phyloP scores from a whole-genome alignment of 1,140 invertebrate genomes.

The Drosophila chauvacae region DNA sequence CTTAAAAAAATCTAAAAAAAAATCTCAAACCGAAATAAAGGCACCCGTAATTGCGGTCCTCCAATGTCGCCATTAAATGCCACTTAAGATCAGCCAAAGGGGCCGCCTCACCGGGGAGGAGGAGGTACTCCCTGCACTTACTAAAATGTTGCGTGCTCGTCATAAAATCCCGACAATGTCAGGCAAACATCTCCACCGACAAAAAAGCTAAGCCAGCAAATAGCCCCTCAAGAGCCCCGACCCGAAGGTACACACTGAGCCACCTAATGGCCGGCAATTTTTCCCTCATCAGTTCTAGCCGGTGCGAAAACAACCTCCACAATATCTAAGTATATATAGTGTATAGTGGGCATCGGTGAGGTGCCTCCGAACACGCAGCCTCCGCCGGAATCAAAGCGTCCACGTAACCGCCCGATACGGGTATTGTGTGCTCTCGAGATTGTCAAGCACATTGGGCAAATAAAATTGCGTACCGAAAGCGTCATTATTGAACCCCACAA shows the following conservation, averaged over 20 bases:
- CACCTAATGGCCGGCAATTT: slow-evolving; percentile 58
- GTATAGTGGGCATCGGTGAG: slow-evolving; percentile 14
- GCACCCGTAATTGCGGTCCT: slow-evolving; percentile 23
- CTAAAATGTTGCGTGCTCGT: slow-evolving; percentile 65
- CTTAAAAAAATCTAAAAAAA: background rate
- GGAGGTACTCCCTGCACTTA: slow-evolving; percentile 57
- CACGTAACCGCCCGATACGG: slow-evolving; percentile 54
- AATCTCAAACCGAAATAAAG: slow-evolving; percentile 19
- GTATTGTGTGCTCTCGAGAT: slow-evolving; percentile 54
- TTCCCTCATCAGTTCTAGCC: slow-evolving; percentile 51
- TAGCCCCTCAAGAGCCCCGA: slow-evolving; percentile 46
- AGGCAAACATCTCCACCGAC: slow-evolving; percentile 47
- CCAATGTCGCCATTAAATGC: slow-evolving; percentile 67
- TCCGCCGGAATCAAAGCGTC: slow-evolving; percentile 36
- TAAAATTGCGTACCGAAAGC: slow-evolving; percentile 70
- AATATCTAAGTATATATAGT: slow-evolving; percentile 9
- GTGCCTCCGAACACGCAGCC: slow-evolving; percentile 42
- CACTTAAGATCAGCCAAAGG: slow-evolving; percentile 55
- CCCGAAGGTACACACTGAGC: slow-evolving; percentile 41
- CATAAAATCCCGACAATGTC: slow-evolving; percentile 64
- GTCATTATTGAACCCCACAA: slow-evolving; percentile 58
- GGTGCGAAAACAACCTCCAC: slow-evolving; percentile 44
- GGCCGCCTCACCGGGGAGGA: background rate
- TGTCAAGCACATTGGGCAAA: slow-evolving; percentile 66
- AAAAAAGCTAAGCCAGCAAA: slow-evolving; percentile 34